Evolutionary conservation across 2,113 vertebrate species (phyloP), one percentile per base, ranked within the genome.

Genomic region (Petroica traversi): DNA sequence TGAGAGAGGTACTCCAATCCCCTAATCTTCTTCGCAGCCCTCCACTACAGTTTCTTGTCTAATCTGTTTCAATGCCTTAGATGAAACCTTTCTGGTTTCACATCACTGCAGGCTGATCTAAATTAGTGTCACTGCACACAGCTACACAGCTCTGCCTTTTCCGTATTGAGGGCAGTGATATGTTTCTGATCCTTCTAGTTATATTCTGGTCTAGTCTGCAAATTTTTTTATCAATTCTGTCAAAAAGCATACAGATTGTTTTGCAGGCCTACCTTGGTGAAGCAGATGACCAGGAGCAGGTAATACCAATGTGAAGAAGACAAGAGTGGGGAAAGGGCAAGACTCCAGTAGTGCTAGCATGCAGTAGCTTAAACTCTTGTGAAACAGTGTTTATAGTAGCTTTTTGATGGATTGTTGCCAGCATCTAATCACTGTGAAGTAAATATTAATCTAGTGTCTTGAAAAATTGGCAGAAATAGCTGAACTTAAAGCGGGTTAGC

Each of bases 401-500:
- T 43, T 80, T 31, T 67, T 85, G n/a, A 48, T 75, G 91, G 57
- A 40, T 79, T 64, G 38, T 61, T 92, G 63, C 58, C 49, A 69
- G 9, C 25, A 40, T 92, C 41, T 83, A 66, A 76, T 83, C 31
- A 33, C n/a, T 46, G 8, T 57, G 59, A 73, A 67, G 81, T 85
- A 83, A 92, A 92, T 68, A 68, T 5, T 31, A 88, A 85, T 46
- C 24, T 75, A 48, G 31, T 49, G 22, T 68, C 62, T 57, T 72
- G 33, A 75, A 67, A 63, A 88, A 67, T 28, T 72, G 85, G n/a
- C 71, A 88, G 58, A 51, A 92, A 15, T 63, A 95, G 48, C 57
- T 58, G 85, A 75, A 75, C 43, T 59, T 89, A 7, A 66, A 14
- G 91, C 5, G 3, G 9, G 17, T 48, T 92, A 71, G 57, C n/a